These are phyloP conservation scores for Sylvia atricapilla DNA, from an alignment of 2,113 vertebrate genomes.

Conservation along the genomic window DNA sequence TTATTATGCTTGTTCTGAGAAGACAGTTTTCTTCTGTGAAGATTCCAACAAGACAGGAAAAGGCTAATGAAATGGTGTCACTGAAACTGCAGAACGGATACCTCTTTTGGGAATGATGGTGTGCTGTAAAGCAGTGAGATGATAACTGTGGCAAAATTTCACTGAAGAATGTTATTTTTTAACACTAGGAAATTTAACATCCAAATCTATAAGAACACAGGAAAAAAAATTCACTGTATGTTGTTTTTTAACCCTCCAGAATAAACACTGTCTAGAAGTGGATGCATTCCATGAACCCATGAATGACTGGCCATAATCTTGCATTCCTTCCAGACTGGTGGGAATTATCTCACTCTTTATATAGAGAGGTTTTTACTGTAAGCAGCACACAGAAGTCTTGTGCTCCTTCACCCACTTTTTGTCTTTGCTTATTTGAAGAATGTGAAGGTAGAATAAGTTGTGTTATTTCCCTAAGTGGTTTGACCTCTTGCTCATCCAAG, in stretches of 20 bases:
- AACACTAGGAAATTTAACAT: neutral
- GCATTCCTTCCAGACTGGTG: neutral
- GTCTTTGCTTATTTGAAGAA: neutral
- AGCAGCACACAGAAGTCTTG: neutral
- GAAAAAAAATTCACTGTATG: neutral
- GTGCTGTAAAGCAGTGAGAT: neutral
- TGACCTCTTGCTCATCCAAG: neutral
- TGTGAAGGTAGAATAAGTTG: neutral
- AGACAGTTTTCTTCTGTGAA: neutral
- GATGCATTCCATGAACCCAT: neutral
- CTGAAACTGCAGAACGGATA: neutral
- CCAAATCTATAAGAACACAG: neutral
- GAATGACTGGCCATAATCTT: neutral
- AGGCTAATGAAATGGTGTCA: neutral
- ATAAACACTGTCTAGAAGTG: neutral
- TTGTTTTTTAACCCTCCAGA: neutral
- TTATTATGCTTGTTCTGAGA: neutral
- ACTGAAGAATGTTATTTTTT: neutral
- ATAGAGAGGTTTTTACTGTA: neutral
- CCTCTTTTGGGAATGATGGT: neutral
- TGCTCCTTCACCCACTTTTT: neutral
- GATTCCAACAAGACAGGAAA: neutral
- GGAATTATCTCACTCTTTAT: neutral
- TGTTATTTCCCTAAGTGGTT: neutral
- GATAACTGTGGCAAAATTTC: neutral